Evolutionary conservation across 1,140 invertebrate genomes (phyloP).

Genomic region (Goniozus legneri): DNA sequence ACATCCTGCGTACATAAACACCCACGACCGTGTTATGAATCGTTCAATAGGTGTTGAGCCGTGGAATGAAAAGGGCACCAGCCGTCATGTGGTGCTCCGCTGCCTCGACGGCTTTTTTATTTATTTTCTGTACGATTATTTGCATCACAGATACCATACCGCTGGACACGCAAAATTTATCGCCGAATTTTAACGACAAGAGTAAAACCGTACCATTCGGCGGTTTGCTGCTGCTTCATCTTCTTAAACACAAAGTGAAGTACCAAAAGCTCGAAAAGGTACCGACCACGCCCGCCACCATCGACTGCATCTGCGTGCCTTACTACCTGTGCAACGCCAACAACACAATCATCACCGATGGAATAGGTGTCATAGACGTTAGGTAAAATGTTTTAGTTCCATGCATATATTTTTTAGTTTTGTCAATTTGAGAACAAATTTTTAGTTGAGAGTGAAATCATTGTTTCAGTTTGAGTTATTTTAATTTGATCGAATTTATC

Average conservation of each 20-base stretch:
- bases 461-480: too few relatives aligned
- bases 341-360: slow-evolving; percentile 52
- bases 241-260: slow-evolving; percentile 35
- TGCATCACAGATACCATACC: too few relatives aligned
- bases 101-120: not conserved
- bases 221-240: slow-evolving; percentile 29
- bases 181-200: too few relatives aligned
- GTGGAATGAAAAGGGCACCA: slow-evolving; percentile 4
- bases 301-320: slow-evolving; percentile 50
- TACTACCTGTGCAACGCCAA: slow-evolving; percentile 58
- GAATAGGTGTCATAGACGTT: slow-evolving; percentile 54
- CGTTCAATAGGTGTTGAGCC: slow-evolving; percentile 21
- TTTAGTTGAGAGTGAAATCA: too few relatives aligned
- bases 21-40: slow-evolving; percentile 13
- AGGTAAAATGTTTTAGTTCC: slow-evolving; percentile 33
- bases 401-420: too few relatives aligned
- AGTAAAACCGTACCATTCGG: too few relatives aligned
- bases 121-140: too few relatives aligned
- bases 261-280: slow-evolving; percentile 27
- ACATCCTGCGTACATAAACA: slow-evolving; percentile 31
- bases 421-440: too few relatives aligned
- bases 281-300: slow-evolving; percentile 1
- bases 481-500: not conserved
- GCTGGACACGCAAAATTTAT: too few relatives aligned
- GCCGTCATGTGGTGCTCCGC: slow-evolving; percentile 9